Conservation (phyloP, 2,888 invertebrate genomes). For the Mycalesis mineus region DNA sequence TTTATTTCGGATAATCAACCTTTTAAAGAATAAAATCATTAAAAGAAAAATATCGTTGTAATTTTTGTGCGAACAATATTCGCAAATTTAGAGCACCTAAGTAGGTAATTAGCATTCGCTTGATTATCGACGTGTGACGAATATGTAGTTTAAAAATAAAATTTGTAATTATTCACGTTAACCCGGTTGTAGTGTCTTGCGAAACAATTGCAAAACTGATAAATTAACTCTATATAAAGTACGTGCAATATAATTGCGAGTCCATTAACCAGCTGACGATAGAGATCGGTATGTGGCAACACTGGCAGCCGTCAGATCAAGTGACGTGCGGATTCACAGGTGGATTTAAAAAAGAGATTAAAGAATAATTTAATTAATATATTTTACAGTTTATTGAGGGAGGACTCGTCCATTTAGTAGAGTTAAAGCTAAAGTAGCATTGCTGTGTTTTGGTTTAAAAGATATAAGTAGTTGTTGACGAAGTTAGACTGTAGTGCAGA, state of each 20-base stretch:
- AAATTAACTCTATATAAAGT: background rate
- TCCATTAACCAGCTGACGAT: slow-evolving; percentile 1
- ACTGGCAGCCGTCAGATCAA: background rate
- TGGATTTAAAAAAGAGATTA: too few species aligned
- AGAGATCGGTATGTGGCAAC: slow-evolving; percentile 5
- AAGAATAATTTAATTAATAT: too few species aligned
- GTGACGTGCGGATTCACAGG: background rate
- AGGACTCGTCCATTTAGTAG: too few species aligned
- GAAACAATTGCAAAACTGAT: slow-evolving; percentile 7
- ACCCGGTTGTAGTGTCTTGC: background rate
- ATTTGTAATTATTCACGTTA: background rate
- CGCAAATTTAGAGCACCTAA: background rate
- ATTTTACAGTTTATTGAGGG: too few species aligned
- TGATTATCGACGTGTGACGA: slow-evolving; percentile 3
- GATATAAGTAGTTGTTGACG: too few species aligned
- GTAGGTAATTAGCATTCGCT: background rate
- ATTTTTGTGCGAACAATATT: background rate
- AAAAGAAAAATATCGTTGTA: too few species aligned
- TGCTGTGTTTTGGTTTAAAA: too few species aligned
- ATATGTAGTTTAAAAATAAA: background rate
- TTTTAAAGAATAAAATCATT: too few species aligned
- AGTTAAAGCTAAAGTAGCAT: too few species aligned
- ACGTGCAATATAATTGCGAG: background rate
- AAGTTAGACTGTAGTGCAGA: too few species aligned
- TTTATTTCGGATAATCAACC: too few species aligned